phyloP scores from a whole-genome alignment of 1,140 invertebrate genomes.

The Panagrolaimus sp. region DNA sequence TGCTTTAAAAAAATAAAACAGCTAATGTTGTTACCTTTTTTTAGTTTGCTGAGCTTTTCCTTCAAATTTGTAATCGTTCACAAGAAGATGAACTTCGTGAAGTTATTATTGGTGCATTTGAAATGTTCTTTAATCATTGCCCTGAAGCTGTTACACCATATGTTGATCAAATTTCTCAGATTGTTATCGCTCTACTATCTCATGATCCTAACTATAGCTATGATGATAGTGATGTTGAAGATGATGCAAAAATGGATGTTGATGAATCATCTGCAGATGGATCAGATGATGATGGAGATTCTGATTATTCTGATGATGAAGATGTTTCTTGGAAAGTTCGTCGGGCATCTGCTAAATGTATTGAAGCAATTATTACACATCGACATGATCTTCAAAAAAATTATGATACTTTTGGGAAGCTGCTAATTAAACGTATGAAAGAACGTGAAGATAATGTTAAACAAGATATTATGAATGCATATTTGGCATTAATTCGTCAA shows the following conservation, averaged over 20 bases:
- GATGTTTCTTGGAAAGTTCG: constrained; percentile 98
- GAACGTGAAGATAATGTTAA: constrained; percentile 98
- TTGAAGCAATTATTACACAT: constrained; percentile 79
- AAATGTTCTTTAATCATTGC: constrained; percentile 40
- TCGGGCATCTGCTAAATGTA: constrained; percentile 87
- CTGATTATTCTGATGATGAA: constrained; percentile 71
- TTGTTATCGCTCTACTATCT: constrained; percentile 26
- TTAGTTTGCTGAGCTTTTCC: constrained; percentile 24
- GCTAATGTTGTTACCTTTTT: background rate
- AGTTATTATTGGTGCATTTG: constrained; percentile 45
- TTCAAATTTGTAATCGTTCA: constrained; percentile 23
- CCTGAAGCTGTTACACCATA: constrained; percentile 31
- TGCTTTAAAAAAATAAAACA: constrained; percentile 6
- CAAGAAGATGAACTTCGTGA: constrained; percentile 51
- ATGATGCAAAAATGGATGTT: constrained; percentile 44
- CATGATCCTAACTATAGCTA: constrained; percentile 58
- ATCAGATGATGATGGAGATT: constrained; percentile 65
- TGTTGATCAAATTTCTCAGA: constrained; percentile 20
- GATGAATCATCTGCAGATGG: constrained; percentile 26
- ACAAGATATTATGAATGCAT: constrained; percentile 92
- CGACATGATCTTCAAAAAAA: constrained; percentile 78
- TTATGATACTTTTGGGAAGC: constrained; percentile 67
- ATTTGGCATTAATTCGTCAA: constrained; percentile 82
- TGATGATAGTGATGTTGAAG: constrained; percentile 31
- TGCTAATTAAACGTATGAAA: constrained; percentile 59